phyloP scores from a whole-genome alignment of 1,140 invertebrate species.

The Anoplolepis gracilipes region DNA sequence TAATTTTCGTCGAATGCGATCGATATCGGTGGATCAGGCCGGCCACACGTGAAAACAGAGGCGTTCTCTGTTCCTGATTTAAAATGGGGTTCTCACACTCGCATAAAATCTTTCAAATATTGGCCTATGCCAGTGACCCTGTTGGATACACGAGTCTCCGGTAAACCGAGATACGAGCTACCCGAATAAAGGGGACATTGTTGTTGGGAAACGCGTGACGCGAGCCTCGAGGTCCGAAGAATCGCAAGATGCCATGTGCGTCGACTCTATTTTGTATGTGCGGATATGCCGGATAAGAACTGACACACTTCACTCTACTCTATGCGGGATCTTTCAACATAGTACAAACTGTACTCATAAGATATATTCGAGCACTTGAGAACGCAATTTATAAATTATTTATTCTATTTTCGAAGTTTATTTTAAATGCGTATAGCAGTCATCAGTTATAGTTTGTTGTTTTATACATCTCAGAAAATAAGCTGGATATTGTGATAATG shows the following conservation, averaged over 20 bases:
- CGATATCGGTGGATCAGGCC: slow-evolving; percentile 56
- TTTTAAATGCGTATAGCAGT: background rate
- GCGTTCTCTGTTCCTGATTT: slow-evolving; percentile 67
- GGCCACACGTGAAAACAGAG: slow-evolving; percentile 69
- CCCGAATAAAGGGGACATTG: slow-evolving; percentile 60
- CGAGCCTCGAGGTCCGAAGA: slow-evolving; percentile 40
- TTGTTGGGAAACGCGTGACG: slow-evolving; percentile 40
- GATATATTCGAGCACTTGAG: background rate
- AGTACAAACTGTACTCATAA: background rate
- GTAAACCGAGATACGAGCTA: slow-evolving; percentile 59
- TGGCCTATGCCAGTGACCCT: slow-evolving; percentile 71
- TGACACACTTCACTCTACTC: slow-evolving; percentile 11
- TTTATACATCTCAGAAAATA: background rate
- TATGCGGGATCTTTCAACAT: background rate
- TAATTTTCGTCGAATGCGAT: slow-evolving; percentile 58
- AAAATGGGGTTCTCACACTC: slow-evolving; percentile 66
- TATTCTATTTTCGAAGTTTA: slow-evolving; percentile 14
- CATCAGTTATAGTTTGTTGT: background rate
- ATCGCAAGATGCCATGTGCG: slow-evolving; percentile 49
- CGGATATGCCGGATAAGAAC: slow-evolving; percentile 32
- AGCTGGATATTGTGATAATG: background rate
- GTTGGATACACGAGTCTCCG: slow-evolving; percentile 42
- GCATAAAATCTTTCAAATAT: slow-evolving; percentile 73
- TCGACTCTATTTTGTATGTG: slow-evolving; percentile 33
- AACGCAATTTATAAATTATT: background rate